These are phyloP conservation scores for Acronicta psi DNA, from an alignment of 2,888 invertebrate genomes.

Conservation along the genomic window DNA sequence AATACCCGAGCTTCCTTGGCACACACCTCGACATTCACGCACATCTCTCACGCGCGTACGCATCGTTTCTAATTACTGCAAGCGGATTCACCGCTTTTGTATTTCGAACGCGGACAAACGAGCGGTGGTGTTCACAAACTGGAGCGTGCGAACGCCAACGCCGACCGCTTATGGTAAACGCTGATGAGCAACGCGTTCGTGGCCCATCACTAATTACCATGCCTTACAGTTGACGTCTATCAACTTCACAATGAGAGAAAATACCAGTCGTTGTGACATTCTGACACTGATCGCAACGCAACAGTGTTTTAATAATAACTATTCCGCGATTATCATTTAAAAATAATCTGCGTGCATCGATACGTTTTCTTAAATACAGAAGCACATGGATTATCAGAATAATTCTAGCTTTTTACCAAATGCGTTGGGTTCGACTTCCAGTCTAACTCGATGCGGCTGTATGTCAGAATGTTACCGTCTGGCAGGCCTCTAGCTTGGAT, in stretches of 20 bases:
- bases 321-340: not conserved
- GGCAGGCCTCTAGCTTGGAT: too few species aligned
- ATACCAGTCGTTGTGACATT: conserved; percentile 14
- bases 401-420: too few species aligned
- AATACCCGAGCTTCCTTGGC: conserved; percentile 34
- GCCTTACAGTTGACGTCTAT: conserved; percentile 44
- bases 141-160: conserved; percentile 73
- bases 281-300: conserved; percentile 8
- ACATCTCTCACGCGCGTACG: conserved; percentile 46
- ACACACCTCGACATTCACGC: conserved; percentile 48
- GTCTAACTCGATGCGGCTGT: too few species aligned
- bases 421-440: too few species aligned
- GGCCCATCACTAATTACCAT: conserved; percentile 64
- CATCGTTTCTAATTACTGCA: conserved; percentile 55
- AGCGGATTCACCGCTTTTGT: conserved; percentile 58
- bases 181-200: conserved; percentile 63
- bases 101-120: conserved; percentile 54
- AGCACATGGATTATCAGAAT: too few species aligned
- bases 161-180: conserved; percentile 61
- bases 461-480: too few species aligned
- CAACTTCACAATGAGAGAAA: conserved; percentile 35
- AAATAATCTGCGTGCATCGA: too few species aligned
- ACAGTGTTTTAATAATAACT: not conserved
- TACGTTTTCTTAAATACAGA: too few species aligned
- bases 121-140: conserved; percentile 59